A percentile compares a stretch with the other conserved stretches of the same genome.
These are phyloP conservation scores for Kuschelorhynchus macadamiae DNA, from an alignment of 2,888 invertebrate species.

Conservation along the genomic window DNA sequence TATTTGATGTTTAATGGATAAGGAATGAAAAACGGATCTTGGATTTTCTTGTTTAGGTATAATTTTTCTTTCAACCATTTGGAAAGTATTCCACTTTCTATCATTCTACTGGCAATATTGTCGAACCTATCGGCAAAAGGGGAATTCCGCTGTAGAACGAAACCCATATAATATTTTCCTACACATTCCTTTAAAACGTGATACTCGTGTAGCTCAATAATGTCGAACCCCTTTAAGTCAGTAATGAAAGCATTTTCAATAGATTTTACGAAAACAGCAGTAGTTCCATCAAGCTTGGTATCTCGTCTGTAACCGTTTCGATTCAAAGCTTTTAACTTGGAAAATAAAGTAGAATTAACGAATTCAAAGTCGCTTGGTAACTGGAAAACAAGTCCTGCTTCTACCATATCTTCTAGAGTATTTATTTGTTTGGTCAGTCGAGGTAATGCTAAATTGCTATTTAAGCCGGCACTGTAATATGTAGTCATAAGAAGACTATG, in stretches of 20 bases:
- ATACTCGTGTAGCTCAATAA: conserved; percentile 44
- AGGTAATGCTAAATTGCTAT: conserved; percentile 51
- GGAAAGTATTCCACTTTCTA: conserved; percentile 20
- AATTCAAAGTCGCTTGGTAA: conserved; percentile 11
- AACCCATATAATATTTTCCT: conserved; percentile 51
- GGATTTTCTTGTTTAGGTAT: conserved; percentile 1
- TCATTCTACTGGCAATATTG: conserved; percentile 3
- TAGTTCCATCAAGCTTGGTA: conserved; percentile 19
- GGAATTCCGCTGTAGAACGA: conserved; percentile 53
- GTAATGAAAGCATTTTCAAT: conserved; percentile 54
- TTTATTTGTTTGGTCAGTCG: conserved; percentile 48
- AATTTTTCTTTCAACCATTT: conserved; percentile 25
- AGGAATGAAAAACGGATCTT: conserved; percentile 22
- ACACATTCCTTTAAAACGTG: conserved; percentile 54
- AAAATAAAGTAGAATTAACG: conserved; percentile 32
- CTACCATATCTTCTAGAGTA: conserved; percentile 53
- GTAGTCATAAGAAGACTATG: conserved; percentile 47
- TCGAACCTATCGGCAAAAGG: conserved; percentile 43
- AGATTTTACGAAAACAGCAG: conserved; percentile 49
- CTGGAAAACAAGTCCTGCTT: conserved; percentile 44
- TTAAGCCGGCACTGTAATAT: conserved; percentile 54
- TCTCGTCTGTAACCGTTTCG: conserved; percentile 13
- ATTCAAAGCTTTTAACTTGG: conserved; percentile 35
- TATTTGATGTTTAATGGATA: neutral
- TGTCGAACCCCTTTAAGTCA: conserved; percentile 51